Conservation (phyloP, 2,113 vertebrate species). For the Corvus cornix region DNA sequence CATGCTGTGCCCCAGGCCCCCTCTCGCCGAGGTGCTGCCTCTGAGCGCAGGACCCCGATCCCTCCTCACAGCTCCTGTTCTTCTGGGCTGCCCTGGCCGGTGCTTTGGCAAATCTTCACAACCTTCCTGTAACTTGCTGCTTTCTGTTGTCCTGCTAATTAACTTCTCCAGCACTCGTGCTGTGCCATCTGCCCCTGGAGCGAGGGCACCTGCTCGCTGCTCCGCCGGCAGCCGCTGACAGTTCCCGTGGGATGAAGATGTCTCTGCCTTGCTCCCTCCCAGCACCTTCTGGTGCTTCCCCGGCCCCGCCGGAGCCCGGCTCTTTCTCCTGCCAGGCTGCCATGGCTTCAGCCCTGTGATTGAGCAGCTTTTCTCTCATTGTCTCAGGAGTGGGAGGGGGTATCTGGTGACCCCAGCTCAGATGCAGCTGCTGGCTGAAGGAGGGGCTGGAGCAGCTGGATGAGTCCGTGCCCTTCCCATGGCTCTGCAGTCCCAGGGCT, state of each 20-base stretch:
- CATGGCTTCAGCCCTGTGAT: rapidly evolving
- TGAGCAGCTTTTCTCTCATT: neutral
- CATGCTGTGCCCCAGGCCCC: neutral
- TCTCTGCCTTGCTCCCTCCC: conserved; percentile 23
- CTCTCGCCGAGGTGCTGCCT: too few relatives aligned
- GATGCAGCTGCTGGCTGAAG: neutral
- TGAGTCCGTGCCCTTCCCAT: rapidly evolving
- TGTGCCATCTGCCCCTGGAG: conserved; percentile 25
- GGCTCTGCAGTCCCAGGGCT: neutral
- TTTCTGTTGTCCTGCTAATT: conserved; percentile 9
- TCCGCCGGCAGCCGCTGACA: neutral
- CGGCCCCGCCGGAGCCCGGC: neutral
- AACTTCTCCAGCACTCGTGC: neutral
- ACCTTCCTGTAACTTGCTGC: neutral
- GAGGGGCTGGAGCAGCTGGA: rapidly evolving
- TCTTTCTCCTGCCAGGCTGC: neutral
- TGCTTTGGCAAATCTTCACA: neutral
- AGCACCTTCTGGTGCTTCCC: conserved; percentile 26
- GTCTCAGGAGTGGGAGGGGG: rapidly evolving
- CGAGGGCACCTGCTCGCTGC: neutral
- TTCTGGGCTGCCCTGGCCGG: neutral
- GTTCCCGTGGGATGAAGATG: conserved; percentile 55
- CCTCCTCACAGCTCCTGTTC: rapidly evolving
- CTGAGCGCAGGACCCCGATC: rapidly evolving
- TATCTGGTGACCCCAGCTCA: neutral